phyloP scores from a whole-genome alignment of 1,140 invertebrate genomes.

The Drepana arcuata region DNA sequence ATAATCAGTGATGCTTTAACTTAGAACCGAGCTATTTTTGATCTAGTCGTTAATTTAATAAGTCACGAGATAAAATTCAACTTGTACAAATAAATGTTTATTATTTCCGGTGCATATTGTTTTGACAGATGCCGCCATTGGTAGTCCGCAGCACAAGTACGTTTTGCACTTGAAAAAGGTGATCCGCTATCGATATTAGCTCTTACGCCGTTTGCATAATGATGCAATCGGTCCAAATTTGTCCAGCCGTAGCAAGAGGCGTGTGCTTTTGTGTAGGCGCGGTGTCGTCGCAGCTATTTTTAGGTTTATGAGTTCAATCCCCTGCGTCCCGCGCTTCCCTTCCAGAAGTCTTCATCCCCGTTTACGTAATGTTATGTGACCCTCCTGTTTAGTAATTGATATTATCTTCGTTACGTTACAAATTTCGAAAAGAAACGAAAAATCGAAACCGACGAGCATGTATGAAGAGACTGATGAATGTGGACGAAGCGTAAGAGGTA shows the following conservation, averaged over 20 bases:
- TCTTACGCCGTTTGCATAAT: slow-evolving; percentile 7
- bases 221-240: slow-evolving; percentile 4
- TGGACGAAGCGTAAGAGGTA: too few species aligned
- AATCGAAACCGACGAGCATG: too few species aligned
- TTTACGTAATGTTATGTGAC: slow-evolving; percentile 22
- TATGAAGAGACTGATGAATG: too few species aligned
- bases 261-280: slow-evolving; percentile 15
- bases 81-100: slow-evolving; percentile 24
- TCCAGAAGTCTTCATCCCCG: slow-evolving; percentile 21
- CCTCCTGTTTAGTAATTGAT: slow-evolving; percentile 29
- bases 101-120: slow-evolving; percentile 49
- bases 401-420: too few species aligned
- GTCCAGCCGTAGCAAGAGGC: slow-evolving; percentile 1
- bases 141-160: slow-evolving; percentile 9
- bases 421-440: too few species aligned
- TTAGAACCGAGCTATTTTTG: too few species aligned
- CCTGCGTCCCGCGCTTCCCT: slow-evolving; percentile 21
- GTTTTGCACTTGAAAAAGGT: slow-evolving; percentile 5
- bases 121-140: slow-evolving; percentile 53
- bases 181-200: slow-evolving; percentile 1
- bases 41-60: too few species aligned
- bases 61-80: not conserved
- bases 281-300: slow-evolving; percentile 47
- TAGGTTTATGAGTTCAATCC: slow-evolving; percentile 60
- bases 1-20: too few species aligned